Evolutionary conservation across 1,140 invertebrate species (phyloP).

Genomic region (Tigriopus japonicus): DNA sequence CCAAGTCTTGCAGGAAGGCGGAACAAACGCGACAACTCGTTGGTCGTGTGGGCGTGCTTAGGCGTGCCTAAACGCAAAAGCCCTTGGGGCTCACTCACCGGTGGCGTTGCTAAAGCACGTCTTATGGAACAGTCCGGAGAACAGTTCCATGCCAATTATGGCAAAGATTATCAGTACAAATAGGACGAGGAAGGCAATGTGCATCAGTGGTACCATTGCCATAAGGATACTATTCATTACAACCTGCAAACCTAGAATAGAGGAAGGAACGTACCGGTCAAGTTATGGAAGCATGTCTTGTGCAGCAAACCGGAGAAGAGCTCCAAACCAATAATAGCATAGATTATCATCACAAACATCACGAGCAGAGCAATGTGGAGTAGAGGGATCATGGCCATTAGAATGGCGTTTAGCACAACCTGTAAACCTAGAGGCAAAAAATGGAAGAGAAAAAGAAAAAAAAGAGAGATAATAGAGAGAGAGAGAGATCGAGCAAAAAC

Average conservation of each 20-base stretch:
- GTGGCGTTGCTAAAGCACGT: slow-evolving; percentile 68
- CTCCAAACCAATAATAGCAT: slow-evolving; percentile 97
- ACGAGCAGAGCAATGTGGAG: slow-evolving; percentile 96
- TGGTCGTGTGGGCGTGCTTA: no score
- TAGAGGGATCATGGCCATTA: slow-evolving; percentile 97
- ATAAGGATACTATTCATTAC: slow-evolving; percentile 97
- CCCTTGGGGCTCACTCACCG: slow-evolving; percentile 24
- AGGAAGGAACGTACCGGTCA: slow-evolving; percentile 33
- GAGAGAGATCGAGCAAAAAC: no score
- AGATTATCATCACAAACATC: slow-evolving; percentile 99
- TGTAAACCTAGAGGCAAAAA: slow-evolving; percentile 61
- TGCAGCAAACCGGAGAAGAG: slow-evolving; percentile 94
- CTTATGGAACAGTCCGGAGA: slow-evolving; percentile 88
- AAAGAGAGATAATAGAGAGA: no score
- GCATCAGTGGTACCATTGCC: slow-evolving; percentile 96
- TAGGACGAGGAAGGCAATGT: slow-evolving; percentile 94
- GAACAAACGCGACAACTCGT: no score
- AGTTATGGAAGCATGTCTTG: slow-evolving; percentile 65
- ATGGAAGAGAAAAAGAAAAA: no score
- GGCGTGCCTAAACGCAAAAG: no score
- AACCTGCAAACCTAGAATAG: slow-evolving; percentile 79
- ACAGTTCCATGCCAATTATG: slow-evolving; percentile 95
- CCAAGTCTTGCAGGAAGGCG: no score
- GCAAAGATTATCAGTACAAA: slow-evolving; percentile 99
- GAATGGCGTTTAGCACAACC: slow-evolving; percentile 97